Evolutionary conservation across 2,888 invertebrate species (phyloP).

Genomic region (Oligia strigilis): DNA sequence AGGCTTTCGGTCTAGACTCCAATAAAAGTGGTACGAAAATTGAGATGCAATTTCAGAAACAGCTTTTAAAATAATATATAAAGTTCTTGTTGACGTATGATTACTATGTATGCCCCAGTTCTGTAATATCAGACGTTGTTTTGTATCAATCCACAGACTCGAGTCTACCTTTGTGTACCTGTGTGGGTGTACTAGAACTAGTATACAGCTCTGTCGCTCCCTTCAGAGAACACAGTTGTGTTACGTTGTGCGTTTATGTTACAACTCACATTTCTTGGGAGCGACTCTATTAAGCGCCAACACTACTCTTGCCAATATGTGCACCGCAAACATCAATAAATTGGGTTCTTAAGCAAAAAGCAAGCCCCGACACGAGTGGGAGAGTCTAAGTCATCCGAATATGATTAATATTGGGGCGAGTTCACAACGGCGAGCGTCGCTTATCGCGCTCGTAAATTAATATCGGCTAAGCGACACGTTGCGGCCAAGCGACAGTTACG

Average conservation of each 20-base stretch:
- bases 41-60: slow-evolving; percentile 30
- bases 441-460: slow-evolving; percentile 67
- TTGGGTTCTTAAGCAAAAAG: slow-evolving; percentile 50
- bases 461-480: slow-evolving; percentile 41
- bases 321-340: slow-evolving; percentile 16
- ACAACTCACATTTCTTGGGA: background rate
- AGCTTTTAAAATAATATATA: slow-evolving; percentile 2
- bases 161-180: background rate
- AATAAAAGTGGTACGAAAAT: slow-evolving; percentile 6
- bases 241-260: background rate
- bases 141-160: background rate
- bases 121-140: background rate
- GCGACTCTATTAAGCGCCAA: background rate
- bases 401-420: slow-evolving; percentile 57
- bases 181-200: background rate
- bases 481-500: slow-evolving; percentile 21
- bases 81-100: slow-evolving; percentile 5
- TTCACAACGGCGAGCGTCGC: slow-evolving; percentile 42
- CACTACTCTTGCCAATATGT: background rate
- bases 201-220: background rate
- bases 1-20: slow-evolving; percentile 20
- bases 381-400: slow-evolving; percentile 48
- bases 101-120: slow-evolving; percentile 22
- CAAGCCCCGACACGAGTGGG: slow-evolving; percentile 2
- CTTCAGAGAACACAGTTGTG: background rate